These are phyloP conservation scores for Eilema sororculum DNA, from an alignment of 2,888 invertebrate genomes.

Conservation along the genomic window DNA sequence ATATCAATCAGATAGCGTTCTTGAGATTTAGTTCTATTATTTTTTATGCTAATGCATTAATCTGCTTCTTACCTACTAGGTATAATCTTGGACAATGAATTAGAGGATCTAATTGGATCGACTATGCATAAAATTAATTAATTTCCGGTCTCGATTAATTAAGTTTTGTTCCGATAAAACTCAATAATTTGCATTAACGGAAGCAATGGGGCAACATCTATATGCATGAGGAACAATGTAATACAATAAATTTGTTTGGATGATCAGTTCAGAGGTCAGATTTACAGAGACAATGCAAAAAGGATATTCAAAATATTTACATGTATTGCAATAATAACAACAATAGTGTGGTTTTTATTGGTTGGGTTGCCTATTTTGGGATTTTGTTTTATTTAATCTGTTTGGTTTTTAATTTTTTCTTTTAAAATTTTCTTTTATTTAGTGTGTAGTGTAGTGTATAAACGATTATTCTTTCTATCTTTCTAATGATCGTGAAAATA, in stretches of 20 bases:
- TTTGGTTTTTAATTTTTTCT: too few relatives aligned
- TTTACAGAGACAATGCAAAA: not conserved
- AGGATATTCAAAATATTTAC: not conserved
- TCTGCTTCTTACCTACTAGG: not conserved
- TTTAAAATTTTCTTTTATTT: too few relatives aligned
- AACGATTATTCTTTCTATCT: too few relatives aligned
- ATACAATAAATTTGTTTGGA: not conserved
- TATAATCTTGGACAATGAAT: conserved; percentile 2
- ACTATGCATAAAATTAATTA: conserved; percentile 2
- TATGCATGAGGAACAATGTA: not conserved
- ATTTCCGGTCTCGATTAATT: conserved; percentile 13
- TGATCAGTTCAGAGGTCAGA: not conserved
- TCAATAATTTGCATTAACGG: conserved; percentile 4
- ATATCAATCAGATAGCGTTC: not conserved
- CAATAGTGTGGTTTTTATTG: too few relatives aligned
- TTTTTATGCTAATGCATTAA: not conserved
- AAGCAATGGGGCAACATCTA: not conserved
- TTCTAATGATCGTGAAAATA: not conserved
- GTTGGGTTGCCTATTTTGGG: too few relatives aligned
- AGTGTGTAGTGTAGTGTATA: too few relatives aligned
- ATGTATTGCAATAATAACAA: too few relatives aligned
- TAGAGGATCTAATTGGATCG: not conserved
- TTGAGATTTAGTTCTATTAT: not conserved
- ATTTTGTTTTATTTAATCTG: too few relatives aligned
- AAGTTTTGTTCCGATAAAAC: conserved; percentile 2